Base-by-base conservation (phyloP, 1,140 invertebrate genomes). In the Ectropis grisescens region DNA sequence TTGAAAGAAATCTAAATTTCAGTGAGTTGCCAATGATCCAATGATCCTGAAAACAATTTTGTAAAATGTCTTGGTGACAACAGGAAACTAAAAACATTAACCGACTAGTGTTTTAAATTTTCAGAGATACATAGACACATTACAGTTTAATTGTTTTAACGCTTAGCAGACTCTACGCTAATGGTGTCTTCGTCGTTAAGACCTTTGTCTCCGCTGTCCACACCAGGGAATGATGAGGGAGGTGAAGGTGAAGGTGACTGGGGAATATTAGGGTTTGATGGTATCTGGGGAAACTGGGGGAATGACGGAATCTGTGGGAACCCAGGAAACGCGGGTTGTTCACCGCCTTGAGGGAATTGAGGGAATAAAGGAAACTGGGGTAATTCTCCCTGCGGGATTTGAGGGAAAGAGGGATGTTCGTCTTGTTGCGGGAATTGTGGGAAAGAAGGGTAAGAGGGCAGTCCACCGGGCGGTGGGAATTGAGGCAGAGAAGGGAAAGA, bases 171-270 rank as follows among this genome's bases (percentile, higher is more conserved):
- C 31, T 80, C 75, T 13, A 80, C 62, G 2, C 69, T 54, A 48
- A 80, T 39, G 9, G 69, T 61, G 15, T 80, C 75, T 62, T 70
- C 71, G 29, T 76, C 69, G 29, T 62, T 70, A 16, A 68, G 15
- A 24, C 60, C 58, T 38, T 61, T 51, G 28, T 62, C 50, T 4
- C 27, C 35, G 25, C 41, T 56, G 15, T 33, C 42, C 5, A 41
- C 39, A n/a, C 48, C 39, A 2, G 64, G 61, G 31, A 59, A 56
- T 10, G 22, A 43, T 2, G 46, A 15, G 14, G 57, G 41, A 6
- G 53, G 36, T 1, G 49, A 30, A 13, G 43, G 38, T 2, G 51
- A 27, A 6, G 51, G 42, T 8, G 33, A 37, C 22, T 40, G 45
- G 11, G 45, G 30, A 10, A 35, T 27, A 13, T 2, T 13, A 40